Base-by-base conservation (phyloP, 2,888 invertebrate genomes). In the Caenorhabditis sulstoni region DNA sequence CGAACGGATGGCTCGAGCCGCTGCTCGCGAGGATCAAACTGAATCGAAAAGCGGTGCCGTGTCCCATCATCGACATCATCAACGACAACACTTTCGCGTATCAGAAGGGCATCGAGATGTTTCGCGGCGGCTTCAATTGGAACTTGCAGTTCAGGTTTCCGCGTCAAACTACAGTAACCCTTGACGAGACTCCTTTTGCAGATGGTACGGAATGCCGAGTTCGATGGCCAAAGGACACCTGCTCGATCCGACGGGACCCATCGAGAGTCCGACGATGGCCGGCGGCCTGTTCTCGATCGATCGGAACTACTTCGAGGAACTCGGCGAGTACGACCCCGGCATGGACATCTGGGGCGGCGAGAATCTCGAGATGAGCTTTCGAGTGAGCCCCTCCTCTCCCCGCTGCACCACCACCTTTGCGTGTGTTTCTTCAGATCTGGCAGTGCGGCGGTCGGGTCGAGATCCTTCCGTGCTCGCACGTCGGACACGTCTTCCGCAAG, bases 61-160 rank as follows among this genome's bases (percentile, higher is more conserved):
- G 94, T 87, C 96, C 96, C 0, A 94, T 96, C 0, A 96, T 96
- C 77, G 96, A 96, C 90, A 95, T 98, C 18, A 95, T 99, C 53
- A 96, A 95, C 79, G 96, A 98, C 89, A 95, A 97, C 86, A 96
- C 96, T 2, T 95, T 99, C 87, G 95, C 96, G 41, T 99, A 98
- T 90, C 94, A 94, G 2, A 95, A 96, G 52, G 92, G 92, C 77
- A 95, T 96, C 84, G 97, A 98, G 91, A 93, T 97, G 57, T 97
- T 97, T 88, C 96, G 96, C 95, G 99, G 98, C 3, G 97, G 96
- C 0, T 97, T 99, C 91, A 98, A 97, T 91, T 98, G 98, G 97
- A 94, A 96, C 85, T 92, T 99, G 16, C 97, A 97, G 90, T 93
- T 99, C 94, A 90, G 29, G 29, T 29, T n/a, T n/a, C n/a, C n/a